A percentile compares a stretch with the other conserved stretches of the same genome.
These are phyloP conservation scores for Resseliella maxima DNA, from an alignment of 2,888 invertebrate species.

Conservation along the genomic window DNA sequence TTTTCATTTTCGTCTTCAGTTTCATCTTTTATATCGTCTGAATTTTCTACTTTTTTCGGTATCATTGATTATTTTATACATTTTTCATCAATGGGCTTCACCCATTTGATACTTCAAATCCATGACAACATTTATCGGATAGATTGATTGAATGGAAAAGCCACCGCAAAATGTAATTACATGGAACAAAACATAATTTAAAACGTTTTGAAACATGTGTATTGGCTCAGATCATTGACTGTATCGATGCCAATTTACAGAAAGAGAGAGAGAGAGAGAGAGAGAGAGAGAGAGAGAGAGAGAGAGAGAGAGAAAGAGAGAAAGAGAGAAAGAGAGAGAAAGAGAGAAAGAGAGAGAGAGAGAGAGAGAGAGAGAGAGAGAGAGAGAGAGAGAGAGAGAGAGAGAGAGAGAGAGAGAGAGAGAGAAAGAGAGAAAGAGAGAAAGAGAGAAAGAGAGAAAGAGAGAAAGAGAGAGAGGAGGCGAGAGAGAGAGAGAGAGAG, in stretches of 20 bases:
- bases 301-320: too few species aligned
- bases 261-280: too few species aligned
- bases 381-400: too few species aligned
- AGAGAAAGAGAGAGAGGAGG: neutral
- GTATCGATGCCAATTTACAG: neutral
- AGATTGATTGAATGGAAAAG: constrained; percentile 35
- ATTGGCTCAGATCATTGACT: too few species aligned
- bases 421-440: too few species aligned
- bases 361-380: neutral
- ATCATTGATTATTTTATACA: neutral
- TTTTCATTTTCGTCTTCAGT: neutral
- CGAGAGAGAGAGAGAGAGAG: too few species aligned
- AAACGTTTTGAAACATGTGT: neutral
- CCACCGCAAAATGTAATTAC: constrained; percentile 45
- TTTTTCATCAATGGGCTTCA: neutral
- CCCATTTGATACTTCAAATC: constrained; percentile 13
- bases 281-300: too few species aligned
- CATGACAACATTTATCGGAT: constrained; percentile 49
- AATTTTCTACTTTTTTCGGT: too few species aligned
- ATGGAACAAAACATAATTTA: neutral
- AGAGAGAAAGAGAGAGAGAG: neutral
- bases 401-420: too few species aligned
- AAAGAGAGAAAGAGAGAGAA: neutral
- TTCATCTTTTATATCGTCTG: neutral
- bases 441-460: neutral